These are phyloP conservation scores for Darwinula stevensoni DNA, from an alignment of 2,888 invertebrate species.

Conservation along the genomic window DNA sequence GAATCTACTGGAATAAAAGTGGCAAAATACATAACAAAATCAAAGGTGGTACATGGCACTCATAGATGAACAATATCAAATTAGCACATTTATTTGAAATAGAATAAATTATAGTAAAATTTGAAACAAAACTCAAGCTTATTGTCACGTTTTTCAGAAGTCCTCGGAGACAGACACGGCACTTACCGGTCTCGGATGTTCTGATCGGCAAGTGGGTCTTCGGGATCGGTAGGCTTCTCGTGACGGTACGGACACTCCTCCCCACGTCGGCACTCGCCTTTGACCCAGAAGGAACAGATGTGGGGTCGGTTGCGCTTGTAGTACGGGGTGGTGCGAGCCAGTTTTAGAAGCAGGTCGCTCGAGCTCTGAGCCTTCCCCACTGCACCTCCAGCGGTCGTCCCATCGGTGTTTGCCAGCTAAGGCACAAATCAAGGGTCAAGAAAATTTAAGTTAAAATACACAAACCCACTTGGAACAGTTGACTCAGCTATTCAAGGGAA, in stretches of 20 bases:
- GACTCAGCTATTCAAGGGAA: no score
- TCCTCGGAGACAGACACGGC: background rate
- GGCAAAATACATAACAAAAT: no score
- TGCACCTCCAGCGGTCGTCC: conserved; percentile 16
- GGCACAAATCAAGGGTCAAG: conserved; percentile 15
- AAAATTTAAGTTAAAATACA: no score
- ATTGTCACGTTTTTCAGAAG: no score
- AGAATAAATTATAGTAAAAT: background rate
- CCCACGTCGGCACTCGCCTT: conserved; percentile 79
- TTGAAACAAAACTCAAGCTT: no score
- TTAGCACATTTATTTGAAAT: background rate
- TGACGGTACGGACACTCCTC: conserved; percentile 91
- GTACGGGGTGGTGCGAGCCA: conserved; percentile 75
- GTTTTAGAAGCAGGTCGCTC: conserved; percentile 47
- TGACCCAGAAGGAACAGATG: conserved; percentile 95
- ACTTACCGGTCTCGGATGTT: conserved; percentile 60
- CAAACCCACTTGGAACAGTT: no score
- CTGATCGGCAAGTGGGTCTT: conserved; percentile 82
- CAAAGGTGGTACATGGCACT: no score
- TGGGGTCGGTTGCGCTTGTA: conserved; percentile 83
- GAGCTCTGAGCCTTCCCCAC: conserved; percentile 33
- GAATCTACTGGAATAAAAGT: no score
- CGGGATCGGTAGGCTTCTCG: conserved; percentile 86
- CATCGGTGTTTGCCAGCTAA: conserved; percentile 9
- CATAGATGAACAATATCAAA: no score